These are phyloP conservation scores for Augochlorella aurata DNA, from an alignment of 2,888 invertebrate genomes.

Conservation along the genomic window DNA sequence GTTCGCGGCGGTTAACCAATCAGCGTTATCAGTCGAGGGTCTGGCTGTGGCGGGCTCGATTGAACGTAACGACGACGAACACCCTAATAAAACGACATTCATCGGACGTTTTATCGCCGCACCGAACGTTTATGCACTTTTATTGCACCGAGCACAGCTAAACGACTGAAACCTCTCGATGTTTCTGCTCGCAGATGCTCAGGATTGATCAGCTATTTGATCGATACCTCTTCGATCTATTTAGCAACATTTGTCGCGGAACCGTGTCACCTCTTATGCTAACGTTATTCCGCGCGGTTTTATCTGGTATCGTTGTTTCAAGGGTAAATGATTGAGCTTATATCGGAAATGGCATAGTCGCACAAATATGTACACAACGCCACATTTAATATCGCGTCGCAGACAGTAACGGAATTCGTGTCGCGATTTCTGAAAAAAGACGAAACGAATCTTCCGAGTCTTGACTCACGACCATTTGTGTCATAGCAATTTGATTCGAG, in stretches of 20 bases:
- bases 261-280: too few species aligned
- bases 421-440: too few species aligned
- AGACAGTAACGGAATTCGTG: too few species aligned
- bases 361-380: too few species aligned
- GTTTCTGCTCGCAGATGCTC: not conserved
- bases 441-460: too few species aligned
- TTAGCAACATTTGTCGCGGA: too few species aligned
- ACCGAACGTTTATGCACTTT: not conserved
- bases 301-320: too few species aligned
- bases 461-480: too few species aligned
- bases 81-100: conserved; percentile 3
- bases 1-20: conserved; percentile 41
- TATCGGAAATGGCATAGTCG: too few species aligned
- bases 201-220: not conserved
- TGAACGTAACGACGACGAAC: conserved; percentile 33
- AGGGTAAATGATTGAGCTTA: too few species aligned
- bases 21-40: conserved; percentile 30
- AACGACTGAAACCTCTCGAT: not conserved
- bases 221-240: not conserved
- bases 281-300: too few species aligned
- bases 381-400: too few species aligned
- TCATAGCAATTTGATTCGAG: not conserved
- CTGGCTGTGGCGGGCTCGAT: conserved; percentile 19
- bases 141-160: not conserved
- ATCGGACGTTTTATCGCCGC: conserved; percentile 4